phyloP scores from a whole-genome alignment of 1,140 invertebrate species.

The Cherax quadricarinatus region DNA sequence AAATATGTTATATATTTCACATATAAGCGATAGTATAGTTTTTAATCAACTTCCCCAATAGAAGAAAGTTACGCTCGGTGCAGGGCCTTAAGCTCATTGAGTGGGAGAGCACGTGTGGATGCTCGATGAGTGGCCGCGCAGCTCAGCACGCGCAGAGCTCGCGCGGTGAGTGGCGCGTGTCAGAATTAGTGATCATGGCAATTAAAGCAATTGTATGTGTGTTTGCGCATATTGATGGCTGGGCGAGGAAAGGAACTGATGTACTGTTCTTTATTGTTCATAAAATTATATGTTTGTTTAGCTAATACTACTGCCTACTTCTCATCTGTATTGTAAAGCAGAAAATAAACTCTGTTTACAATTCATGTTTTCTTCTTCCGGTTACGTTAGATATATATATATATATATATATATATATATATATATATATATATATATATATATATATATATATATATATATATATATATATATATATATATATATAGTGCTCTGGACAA shows the following conservation, averaged over 20 bases:
- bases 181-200: conserved; percentile 59
- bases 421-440: conserved; percentile 52
- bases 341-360: neutral
- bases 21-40: conserved; percentile 19
- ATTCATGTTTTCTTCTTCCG: neutral
- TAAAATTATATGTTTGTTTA: neutral
- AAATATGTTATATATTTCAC: conserved; percentile 38
- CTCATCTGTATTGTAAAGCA: neutral
- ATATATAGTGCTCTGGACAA: neutral
- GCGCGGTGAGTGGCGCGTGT: conserved; percentile 67
- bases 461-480: conserved; percentile 33
- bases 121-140: conserved; percentile 71
- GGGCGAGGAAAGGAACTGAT: conserved; percentile 19
- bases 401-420: conserved; percentile 42
- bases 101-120: conserved; percentile 70
- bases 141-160: conserved; percentile 68
- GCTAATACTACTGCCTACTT: neutral
- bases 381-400: neutral
- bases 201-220: conserved; percentile 66
- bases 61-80: conserved; percentile 63
- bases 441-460: conserved; percentile 14
- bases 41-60: conserved; percentile 54
- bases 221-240: conserved; percentile 55
- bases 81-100: conserved; percentile 70
- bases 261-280: neutral